These are phyloP conservation scores for Chiloscyllium plagiosum DNA, from an alignment of 2,113 vertebrate genomes.

Conservation along the genomic window DNA sequence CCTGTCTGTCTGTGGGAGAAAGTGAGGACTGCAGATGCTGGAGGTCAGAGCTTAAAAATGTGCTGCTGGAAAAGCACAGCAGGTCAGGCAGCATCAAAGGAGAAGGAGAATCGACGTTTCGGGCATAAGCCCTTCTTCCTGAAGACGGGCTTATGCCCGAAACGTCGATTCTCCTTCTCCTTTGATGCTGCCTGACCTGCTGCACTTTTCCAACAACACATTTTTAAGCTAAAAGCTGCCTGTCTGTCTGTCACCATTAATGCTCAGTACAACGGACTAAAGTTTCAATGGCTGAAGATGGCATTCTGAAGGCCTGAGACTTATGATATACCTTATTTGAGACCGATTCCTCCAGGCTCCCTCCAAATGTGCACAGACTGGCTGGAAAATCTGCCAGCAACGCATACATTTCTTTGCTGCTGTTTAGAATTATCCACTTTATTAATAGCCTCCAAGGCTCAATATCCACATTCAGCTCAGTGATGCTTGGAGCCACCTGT, in stretches of 20 bases:
- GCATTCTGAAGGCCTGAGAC: not conserved
- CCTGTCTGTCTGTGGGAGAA: no score
- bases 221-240: no score
- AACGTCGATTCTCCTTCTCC: no score
- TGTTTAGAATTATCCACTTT: not conserved
- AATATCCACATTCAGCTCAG: not conserved
- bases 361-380: not conserved
- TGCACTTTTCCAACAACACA: no score
- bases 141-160: no score
- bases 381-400: not conserved
- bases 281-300: not conserved
- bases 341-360: not conserved
- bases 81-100: no score
- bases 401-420: not conserved
- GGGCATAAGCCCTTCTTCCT: no score
- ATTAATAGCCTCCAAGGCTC: not conserved
- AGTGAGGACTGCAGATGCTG: no score
- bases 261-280: not conserved
- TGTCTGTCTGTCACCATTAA: not conserved
- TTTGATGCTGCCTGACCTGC: no score
- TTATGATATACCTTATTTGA: not conserved
- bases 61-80: no score
- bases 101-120: no score
- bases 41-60: no score
- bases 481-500: not conserved